phyloP scores from a whole-genome alignment of 1,140 invertebrate genomes.

The Drosophila kohkoa region DNA sequence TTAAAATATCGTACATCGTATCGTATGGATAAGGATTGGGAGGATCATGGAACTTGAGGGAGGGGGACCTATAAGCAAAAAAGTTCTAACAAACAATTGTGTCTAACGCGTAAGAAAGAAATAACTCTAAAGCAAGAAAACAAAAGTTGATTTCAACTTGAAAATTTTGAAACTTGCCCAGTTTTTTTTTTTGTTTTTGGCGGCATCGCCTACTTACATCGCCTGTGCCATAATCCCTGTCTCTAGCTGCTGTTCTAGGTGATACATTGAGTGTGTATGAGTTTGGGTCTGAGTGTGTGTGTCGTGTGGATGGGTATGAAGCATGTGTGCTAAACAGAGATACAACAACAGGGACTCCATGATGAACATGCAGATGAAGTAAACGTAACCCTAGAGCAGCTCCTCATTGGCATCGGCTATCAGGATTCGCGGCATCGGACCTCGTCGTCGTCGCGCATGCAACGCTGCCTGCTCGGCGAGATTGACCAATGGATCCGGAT shows the following conservation, averaged over 20 bases:
- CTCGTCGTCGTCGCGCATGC: constrained; percentile 48
- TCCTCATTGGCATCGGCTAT: constrained; percentile 53
- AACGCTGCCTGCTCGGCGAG: constrained; percentile 53
- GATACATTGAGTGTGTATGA: background rate
- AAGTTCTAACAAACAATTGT: constrained; percentile 69
- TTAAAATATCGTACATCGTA: constrained; percentile 65
- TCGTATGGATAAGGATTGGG: background rate
- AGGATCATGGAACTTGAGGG: background rate
- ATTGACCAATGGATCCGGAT: constrained; percentile 22
- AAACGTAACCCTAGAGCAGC: constrained; percentile 58
- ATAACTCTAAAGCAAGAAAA: constrained; percentile 36
- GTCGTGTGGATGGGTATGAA: constrained; percentile 10
- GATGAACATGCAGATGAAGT: constrained; percentile 43
- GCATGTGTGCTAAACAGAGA: constrained; percentile 47
- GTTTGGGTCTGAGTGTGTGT: background rate
- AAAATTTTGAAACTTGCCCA: constrained; percentile 31
- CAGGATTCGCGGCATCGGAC: constrained; percentile 36
- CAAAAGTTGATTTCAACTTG: constrained; percentile 34
- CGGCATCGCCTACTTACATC: background rate
- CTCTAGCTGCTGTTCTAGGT: constrained; percentile 5
- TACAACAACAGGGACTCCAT: constrained; percentile 57
- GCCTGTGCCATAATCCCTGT: constrained; percentile 14
- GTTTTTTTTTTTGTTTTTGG: constrained; percentile 21
- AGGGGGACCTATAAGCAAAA: constrained; percentile 41
- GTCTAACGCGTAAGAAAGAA: constrained; percentile 61